A percentile compares a stretch with the other conserved stretches of the same genome.
phyloP scores from a whole-genome alignment of 2,888 invertebrate genomes.

The Corbicula japonica region DNA sequence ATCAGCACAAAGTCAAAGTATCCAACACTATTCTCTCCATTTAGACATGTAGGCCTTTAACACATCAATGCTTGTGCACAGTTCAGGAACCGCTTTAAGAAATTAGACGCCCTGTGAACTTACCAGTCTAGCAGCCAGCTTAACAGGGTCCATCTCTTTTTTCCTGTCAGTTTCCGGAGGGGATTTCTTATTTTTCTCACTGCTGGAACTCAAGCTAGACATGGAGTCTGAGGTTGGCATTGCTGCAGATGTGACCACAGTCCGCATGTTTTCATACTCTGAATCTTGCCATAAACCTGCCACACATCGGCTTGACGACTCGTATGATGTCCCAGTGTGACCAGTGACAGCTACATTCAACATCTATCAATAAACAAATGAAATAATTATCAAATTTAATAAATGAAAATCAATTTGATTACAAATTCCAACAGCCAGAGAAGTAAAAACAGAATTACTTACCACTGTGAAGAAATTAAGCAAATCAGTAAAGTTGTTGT shows the following conservation, averaged over 20 bases:
- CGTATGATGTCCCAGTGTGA: conserved; percentile 79
- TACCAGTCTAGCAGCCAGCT: conserved; percentile 89
- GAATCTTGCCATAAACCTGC: conserved; percentile 78
- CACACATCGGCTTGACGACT: conserved; percentile 76
- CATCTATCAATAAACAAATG: conserved; percentile 78
- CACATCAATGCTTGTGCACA: too few species aligned
- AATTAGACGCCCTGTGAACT: too few species aligned
- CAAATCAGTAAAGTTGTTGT: too few species aligned
- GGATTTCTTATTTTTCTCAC: conserved; percentile 56
- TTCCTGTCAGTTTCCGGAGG: conserved; percentile 39
- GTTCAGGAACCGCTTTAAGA: too few species aligned
- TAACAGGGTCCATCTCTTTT: conserved; percentile 79
- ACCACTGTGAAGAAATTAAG: too few species aligned
- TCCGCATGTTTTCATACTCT: conserved; percentile 72
- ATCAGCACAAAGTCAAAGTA: neutral
- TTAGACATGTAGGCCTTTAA: too few species aligned
- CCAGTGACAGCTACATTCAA: conserved; percentile 86
- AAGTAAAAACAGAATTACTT: too few species aligned
- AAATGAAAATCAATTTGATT: too few species aligned
- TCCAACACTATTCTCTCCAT: too few species aligned
- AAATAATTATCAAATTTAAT: neutral
- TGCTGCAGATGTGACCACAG: conserved; percentile 39
- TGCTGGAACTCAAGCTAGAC: conserved; percentile 42
- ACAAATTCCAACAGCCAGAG: too few species aligned
- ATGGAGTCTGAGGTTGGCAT: conserved; percentile 60